phyloP scores from a whole-genome alignment of 2,797 vertebrate species.

The Gymnoscopelus braueri region DNA sequence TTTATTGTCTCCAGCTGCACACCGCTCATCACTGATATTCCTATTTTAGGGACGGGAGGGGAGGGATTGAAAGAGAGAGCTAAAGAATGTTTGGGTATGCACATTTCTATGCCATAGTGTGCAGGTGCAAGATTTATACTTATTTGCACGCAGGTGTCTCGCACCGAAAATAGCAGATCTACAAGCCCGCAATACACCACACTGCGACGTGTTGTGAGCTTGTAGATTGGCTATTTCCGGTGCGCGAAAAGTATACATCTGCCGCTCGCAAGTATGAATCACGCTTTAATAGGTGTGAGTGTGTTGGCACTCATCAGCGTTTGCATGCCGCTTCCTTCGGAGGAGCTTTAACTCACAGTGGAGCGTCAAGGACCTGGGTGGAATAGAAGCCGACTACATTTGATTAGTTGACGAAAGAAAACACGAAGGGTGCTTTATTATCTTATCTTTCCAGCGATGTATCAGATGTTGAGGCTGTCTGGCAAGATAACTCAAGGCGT shows the following conservation, averaged over 20 bases:
- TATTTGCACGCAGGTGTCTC: too few relatives aligned
- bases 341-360: not conserved
- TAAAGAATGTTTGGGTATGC: slow-evolving; percentile 47
- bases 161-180: too few relatives aligned
- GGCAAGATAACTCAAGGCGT: slow-evolving; percentile 54
- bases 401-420: slow-evolving; percentile 48
- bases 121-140: not conserved
- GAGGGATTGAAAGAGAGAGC: slow-evolving; percentile 19
- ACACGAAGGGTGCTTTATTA: slow-evolving; percentile 52
- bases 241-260: too few relatives aligned
- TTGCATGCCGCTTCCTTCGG: slow-evolving; percentile 1
- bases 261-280: not conserved
- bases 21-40: slow-evolving; percentile 85
- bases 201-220: too few relatives aligned
- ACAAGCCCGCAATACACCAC: too few relatives aligned
- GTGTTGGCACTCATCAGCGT: slow-evolving; percentile 34
- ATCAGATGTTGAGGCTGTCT: slow-evolving; percentile 44
- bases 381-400: slow-evolving; percentile 38
- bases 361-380: slow-evolving; percentile 13
- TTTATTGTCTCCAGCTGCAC: slow-evolving; percentile 94
- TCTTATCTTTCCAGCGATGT: slow-evolving; percentile 55
- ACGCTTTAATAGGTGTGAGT: slow-evolving; percentile 18
- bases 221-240: too few relatives aligned
- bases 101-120: slow-evolving; percentile 18
- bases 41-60: slow-evolving; percentile 70